phyloP scores from a whole-genome alignment of 1,140 invertebrate species.

The Saccostrea echinata region DNA sequence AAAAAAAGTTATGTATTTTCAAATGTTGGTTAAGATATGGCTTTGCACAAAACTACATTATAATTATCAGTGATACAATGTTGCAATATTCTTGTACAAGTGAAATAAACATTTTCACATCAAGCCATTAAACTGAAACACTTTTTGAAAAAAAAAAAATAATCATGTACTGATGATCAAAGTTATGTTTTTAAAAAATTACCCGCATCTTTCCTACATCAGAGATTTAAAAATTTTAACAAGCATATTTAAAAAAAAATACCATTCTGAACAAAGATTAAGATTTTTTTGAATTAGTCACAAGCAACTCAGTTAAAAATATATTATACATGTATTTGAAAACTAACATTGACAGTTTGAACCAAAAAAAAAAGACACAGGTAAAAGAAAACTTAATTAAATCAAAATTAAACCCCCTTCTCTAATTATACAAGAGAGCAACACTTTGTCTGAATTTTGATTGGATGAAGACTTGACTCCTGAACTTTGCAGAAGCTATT shows the following conservation, averaged over 20 bases:
- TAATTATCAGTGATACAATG: too few species aligned
- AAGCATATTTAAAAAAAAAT: neutral
- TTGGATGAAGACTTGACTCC: conserved; percentile 50
- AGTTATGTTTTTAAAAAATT: neutral
- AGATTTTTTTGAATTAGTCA: neutral
- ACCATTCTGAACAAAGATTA: neutral
- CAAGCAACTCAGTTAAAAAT: too few species aligned
- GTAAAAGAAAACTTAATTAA: neutral
- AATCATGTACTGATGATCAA: neutral
- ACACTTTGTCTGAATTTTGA: conserved; percentile 73
- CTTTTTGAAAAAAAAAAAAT: neutral
- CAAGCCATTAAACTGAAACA: neutral
- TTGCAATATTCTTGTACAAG: neutral
- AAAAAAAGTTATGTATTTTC: too few species aligned
- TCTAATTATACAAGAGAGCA: conserved; percentile 73
- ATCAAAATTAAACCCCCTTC: conserved; percentile 48
- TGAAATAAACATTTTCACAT: neutral
- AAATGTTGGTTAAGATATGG: too few species aligned
- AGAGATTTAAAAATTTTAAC: neutral
- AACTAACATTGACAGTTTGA: too few species aligned
- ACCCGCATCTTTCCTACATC: conserved; percentile 14
- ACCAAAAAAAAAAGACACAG: neutral
- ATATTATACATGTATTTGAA: neutral
- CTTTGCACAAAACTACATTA: too few species aligned
- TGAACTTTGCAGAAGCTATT: conserved; percentile 69